A percentile compares a stretch with the other conserved stretches of the same genome.
phyloP scores from a whole-genome alignment of 2,888 invertebrate species.

The Cosmia trapezina region DNA sequence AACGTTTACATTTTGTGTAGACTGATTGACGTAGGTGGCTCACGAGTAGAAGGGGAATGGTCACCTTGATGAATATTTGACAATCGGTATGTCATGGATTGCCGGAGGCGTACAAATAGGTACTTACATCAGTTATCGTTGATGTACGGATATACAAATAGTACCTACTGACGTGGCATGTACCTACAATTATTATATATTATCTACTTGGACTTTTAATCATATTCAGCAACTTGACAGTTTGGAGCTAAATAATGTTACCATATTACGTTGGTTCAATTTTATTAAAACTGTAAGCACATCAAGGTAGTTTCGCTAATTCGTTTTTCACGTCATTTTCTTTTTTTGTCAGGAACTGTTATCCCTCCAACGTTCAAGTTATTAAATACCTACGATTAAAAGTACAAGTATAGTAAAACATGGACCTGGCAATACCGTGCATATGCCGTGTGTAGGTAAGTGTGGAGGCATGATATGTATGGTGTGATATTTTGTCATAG shows the following conservation, averaged over 20 bases:
- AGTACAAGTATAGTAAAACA: not conserved
- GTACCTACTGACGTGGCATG: not conserved
- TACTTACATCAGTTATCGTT: not conserved
- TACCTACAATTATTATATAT: no score
- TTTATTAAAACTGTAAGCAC: no score
- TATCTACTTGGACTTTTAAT: no score
- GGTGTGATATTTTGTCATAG: constrained; percentile 78
- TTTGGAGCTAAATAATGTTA: no score
- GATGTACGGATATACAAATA: not conserved
- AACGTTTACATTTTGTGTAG: constrained; percentile 53
- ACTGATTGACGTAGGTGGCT: constrained; percentile 40
- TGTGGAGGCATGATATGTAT: constrained; percentile 34
- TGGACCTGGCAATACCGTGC: constrained; percentile 17
- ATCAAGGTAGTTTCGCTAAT: no score
- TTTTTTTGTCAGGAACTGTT: no score
- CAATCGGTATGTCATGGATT: constrained; percentile 28
- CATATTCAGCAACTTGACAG: no score
- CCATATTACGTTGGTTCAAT: no score
- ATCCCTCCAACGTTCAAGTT: no score
- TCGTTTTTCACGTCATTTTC: no score
- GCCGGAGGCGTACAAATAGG: constrained; percentile 10
- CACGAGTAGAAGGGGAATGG: constrained; percentile 24
- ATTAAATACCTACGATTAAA: no score
- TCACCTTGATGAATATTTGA: constrained; percentile 34
- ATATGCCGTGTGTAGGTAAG: constrained; percentile 11